phyloP scores from a whole-genome alignment of 2,113 vertebrate species.

The Pyxicephalus adspersus region DNA sequence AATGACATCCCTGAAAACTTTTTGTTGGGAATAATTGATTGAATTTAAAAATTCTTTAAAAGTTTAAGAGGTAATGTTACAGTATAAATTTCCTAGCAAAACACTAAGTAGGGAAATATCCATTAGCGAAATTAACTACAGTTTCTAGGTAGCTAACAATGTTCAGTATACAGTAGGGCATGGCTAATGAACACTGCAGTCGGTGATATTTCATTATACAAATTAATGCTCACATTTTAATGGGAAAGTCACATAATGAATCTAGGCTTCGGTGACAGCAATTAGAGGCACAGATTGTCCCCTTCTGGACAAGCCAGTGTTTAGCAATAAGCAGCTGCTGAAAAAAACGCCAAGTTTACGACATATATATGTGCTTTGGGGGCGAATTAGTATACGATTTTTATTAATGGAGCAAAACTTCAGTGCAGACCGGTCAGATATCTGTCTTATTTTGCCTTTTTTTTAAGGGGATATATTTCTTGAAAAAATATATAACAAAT shows the following conservation, averaged over 20 bases:
- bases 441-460: conserved; percentile 72
- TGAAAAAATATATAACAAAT: conserved; percentile 56
- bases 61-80: conserved; percentile 99
- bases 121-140: conserved; percentile 99
- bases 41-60: conserved; percentile 98
- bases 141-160: conserved; percentile 99
- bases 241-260: conserved; percentile 99
- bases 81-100: conserved; percentile 98
- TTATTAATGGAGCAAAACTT: conserved; percentile 86
- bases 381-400: conserved; percentile 84
- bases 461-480: conserved; percentile 55
- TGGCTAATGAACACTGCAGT: conserved; percentile 99
- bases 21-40: conserved; percentile 95
- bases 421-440: conserved; percentile 62
- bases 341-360: conserved; percentile 94
- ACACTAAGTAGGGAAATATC: conserved; percentile 99
- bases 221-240: conserved; percentile 99
- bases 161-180: conserved; percentile 96
- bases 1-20: conserved; percentile 90
- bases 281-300: conserved; percentile 99
- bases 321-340: conserved; percentile 99
- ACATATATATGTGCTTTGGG: conserved; percentile 88
- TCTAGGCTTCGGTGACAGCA: conserved; percentile 99
- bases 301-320: conserved; percentile 99
- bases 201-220: conserved; percentile 99